phyloP scores from a whole-genome alignment of 2,797 vertebrate species.

The Silurus aristotelis region DNA sequence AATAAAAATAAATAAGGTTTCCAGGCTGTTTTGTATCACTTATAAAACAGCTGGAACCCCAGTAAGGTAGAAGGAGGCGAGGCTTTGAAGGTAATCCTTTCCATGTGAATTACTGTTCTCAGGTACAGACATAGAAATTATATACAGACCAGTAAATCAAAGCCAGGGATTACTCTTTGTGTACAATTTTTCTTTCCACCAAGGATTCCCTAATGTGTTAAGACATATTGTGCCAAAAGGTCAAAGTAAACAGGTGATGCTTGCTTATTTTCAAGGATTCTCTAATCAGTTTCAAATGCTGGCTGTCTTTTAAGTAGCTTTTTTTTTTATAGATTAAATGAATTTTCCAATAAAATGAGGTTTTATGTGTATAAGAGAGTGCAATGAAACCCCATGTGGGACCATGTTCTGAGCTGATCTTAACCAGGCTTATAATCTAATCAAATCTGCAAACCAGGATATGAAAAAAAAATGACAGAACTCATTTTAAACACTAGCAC shows the following conservation, averaged over 20 bases:
- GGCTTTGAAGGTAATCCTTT: neutral
- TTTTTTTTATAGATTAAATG: conserved; percentile 28
- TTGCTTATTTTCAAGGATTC: conserved; percentile 12
- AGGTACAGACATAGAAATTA: conserved; percentile 30
- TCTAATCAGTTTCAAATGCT: conserved; percentile 8
- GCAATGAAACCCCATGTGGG: conserved; percentile 31
- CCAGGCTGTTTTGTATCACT: conserved; percentile 30
- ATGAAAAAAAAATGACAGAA: conserved; percentile 35
- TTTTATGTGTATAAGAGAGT: conserved; percentile 44
- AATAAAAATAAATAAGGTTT: neutral
- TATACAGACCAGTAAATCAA: conserved; percentile 22
- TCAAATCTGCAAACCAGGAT: conserved; percentile 46
- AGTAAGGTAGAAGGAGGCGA: neutral
- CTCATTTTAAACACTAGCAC: conserved; percentile 30
- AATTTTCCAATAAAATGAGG: conserved; percentile 39
- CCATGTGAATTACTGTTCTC: conserved; percentile 24
- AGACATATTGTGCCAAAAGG: neutral
- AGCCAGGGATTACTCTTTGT: conserved; percentile 10
- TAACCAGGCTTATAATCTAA: conserved; percentile 42
- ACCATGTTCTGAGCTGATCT: conserved; percentile 35
- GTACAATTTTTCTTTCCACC: neutral
- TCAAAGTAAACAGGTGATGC: conserved; percentile 14
- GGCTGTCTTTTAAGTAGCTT: conserved; percentile 37
- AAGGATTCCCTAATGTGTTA: conserved; percentile 27
- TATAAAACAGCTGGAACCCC: conserved; percentile 20